Base-by-base conservation (phyloP, 2,113 vertebrate species). In the Cariama cristata region DNA sequence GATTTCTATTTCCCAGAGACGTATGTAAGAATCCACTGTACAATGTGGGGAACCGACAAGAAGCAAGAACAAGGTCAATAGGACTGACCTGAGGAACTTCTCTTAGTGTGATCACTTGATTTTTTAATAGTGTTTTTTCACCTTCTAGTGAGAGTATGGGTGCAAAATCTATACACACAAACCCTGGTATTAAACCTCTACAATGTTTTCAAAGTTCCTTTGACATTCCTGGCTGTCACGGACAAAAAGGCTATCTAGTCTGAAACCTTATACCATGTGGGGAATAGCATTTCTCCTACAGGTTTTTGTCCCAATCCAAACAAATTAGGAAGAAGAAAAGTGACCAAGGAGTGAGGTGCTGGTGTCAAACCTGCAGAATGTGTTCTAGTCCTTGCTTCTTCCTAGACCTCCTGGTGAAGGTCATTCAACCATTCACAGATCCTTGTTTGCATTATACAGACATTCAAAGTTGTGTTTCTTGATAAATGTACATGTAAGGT, bases 1-100 rank as follows among this genome's bases (percentile, higher is more conserved):
- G 88, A 86, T 97, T 96, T 97, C 64, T 96, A 15, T 95, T 97
- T 96, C 88, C 89, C 73, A 80, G 90, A 97, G 74, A 93, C 87
- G 82, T 58, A 81, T 75, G 47, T 79, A 84, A 96, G 64, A 88
- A 84, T 87, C 81, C 73, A 68, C 27, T 52, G n/a, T 77, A n/a
- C 89, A 84, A 75, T 72, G 16, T 35, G 40, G n/a, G n/a, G 19
- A 89, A 64, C 67, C 1, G 8, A 60, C 19, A 92, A 82, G 53
- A 90, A 79, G 20, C 6, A 93, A 82, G 79, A 86, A 30, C 42
- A 95, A 94, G 59, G 82, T 93, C 64, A 86, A 38, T 32, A 73
- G 23, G 45, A 83, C 79, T 49, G 12, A 88, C 63, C 14, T 47
- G 33, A 80, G 38, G 55, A 93, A 76, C n/a, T n/a, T 79, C 75